Evolutionary conservation across 2,113 vertebrate genomes (phyloP).

Genomic region (Rhadina sibilatrix): DNA sequence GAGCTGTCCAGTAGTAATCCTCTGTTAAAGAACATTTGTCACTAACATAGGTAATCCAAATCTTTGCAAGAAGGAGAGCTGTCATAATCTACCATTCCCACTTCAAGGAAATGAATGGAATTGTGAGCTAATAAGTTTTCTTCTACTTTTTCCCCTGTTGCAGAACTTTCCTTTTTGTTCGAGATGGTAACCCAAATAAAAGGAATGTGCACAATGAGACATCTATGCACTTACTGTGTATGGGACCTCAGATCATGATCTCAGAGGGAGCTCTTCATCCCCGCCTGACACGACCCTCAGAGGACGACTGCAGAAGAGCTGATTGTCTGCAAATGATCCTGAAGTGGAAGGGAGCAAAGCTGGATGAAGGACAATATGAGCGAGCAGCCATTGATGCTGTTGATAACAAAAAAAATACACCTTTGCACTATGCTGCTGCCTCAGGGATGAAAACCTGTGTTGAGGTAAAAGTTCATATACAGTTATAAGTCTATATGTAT

Average conservation of each 20-base stretch:
- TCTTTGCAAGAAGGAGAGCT: neutral
- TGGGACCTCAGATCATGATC: conserved; percentile 94
- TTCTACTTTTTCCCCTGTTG: neutral
- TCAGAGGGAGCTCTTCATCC: conserved; percentile 90
- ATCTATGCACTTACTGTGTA: conserved; percentile 94
- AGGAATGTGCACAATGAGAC: conserved; percentile 97
- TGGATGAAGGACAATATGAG: conserved; percentile 94
- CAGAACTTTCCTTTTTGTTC: conserved; percentile 92
- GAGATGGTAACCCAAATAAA: conserved; percentile 99
- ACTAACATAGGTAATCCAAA: neutral
- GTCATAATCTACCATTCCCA: neutral
- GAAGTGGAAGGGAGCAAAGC: conserved; percentile 94
- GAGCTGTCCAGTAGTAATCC: neutral
- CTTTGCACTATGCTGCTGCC: conserved; percentile 95
- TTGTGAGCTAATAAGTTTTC: neutral
- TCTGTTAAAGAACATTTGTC: neutral
- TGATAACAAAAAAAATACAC: conserved; percentile 95
- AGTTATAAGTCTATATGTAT: neutral
- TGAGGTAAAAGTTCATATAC: conserved; percentile 77
- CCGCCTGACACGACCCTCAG: conserved; percentile 83
- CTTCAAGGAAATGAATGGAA: neutral
- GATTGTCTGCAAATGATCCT: conserved; percentile 93
- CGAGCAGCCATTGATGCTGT: conserved; percentile 88
- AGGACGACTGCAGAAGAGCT: conserved; percentile 88
- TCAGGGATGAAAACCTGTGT: conserved; percentile 98